Evolutionary conservation across 2,888 invertebrate species (phyloP).

Genomic region (Megaustenia siamemsis): DNA sequence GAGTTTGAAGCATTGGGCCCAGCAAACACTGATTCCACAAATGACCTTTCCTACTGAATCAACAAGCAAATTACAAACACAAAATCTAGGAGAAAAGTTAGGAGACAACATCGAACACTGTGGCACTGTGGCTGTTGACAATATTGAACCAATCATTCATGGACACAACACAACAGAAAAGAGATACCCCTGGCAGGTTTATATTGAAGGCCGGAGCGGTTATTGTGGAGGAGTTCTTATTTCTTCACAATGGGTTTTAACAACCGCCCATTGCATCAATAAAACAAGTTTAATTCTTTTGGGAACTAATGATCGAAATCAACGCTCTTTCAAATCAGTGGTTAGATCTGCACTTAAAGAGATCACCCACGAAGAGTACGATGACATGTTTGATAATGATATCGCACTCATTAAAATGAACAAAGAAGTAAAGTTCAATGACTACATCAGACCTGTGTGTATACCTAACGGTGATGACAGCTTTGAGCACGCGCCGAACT

Average conservation of each 20-base stretch:
- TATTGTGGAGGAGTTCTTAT: constrained; percentile 27
- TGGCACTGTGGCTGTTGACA: background rate
- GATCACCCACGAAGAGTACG: background rate
- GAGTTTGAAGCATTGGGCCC: too few species aligned
- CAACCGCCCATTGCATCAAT: constrained; percentile 25
- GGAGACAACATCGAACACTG: too few species aligned
- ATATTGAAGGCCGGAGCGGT: background rate
- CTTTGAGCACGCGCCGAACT: background rate
- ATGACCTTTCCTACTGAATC: too few species aligned
- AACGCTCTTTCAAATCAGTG: too few species aligned
- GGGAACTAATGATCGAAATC: background rate
- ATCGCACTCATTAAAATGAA: constrained; percentile 19
- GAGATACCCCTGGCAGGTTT: constrained; percentile 20
- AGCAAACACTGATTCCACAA: too few species aligned
- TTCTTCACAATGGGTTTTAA: background rate
- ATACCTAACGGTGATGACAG: background rate
- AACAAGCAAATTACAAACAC: too few species aligned
- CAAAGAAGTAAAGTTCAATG: background rate
- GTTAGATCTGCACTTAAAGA: background rate
- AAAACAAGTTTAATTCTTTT: background rate
- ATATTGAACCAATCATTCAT: background rate
- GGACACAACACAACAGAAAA: background rate
- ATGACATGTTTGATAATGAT: background rate
- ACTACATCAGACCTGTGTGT: constrained; percentile 15
- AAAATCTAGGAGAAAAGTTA: too few species aligned